Conservation (phyloP, 1,140 invertebrate species). For the Apis cerana region DNA sequence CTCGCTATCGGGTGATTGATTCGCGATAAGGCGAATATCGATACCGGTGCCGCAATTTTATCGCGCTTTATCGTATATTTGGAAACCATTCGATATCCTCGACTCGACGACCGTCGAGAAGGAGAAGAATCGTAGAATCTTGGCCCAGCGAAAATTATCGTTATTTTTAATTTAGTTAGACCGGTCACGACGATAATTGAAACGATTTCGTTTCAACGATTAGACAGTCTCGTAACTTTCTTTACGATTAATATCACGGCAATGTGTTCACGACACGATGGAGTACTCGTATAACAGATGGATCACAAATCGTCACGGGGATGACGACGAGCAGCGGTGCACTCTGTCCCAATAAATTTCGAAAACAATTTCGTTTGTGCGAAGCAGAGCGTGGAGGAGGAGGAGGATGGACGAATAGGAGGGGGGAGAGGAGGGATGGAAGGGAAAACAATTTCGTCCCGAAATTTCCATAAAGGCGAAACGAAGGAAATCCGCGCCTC, state of each 20-base stretch:
- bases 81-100: conserved; percentile 30
- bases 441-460: conserved; percentile 31
- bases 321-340: background rate
- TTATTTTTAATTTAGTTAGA: too few species aligned
- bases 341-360: conserved; percentile 33
- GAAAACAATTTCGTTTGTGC: conserved; percentile 31
- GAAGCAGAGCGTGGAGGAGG: too few species aligned
- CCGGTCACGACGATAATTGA: background rate
- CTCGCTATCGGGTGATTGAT: conserved; percentile 28
- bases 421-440: background rate
- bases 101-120: background rate
- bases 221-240: conserved; percentile 21
- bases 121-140: background rate
- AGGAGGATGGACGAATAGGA: background rate
- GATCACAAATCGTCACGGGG: conserved; percentile 3
- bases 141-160: background rate
- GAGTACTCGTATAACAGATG: too few species aligned
- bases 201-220: background rate
- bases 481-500: conserved; percentile 46
- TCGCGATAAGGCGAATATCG: conserved; percentile 32
- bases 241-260: too few species aligned
- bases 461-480: conserved; percentile 39
- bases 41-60: conserved; percentile 16
- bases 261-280: too few species aligned
- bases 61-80: background rate